Conservation (phyloP, 1,140 invertebrate species). For the Tachypleus tridentatus region DNA sequence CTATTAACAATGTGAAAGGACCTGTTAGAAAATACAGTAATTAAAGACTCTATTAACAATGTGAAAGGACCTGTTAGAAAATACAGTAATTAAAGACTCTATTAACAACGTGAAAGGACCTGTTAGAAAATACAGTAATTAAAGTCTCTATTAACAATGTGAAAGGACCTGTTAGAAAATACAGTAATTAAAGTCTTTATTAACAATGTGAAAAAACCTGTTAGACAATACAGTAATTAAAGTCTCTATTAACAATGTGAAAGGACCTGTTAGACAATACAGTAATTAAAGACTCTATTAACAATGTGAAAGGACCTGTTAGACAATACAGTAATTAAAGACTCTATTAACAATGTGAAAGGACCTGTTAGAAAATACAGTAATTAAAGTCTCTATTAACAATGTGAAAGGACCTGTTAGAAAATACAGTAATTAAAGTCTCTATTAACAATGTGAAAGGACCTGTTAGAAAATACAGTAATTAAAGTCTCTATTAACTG, state of each 20-base stretch:
- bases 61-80: constrained; percentile 28
- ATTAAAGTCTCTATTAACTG: constrained; percentile 25
- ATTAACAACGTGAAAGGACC: constrained; percentile 33
- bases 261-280: constrained; percentile 18
- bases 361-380: constrained; percentile 12
- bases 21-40: background rate
- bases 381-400: no score
- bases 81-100: background rate
- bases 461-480: background rate
- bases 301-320: constrained; percentile 29
- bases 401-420: constrained; percentile 28
- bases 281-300: no score
- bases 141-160: no score
- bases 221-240: background rate
- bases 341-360: no score
- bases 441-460: no score
- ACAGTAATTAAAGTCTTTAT: no score
- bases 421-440: background rate
- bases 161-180: constrained; percentile 22
- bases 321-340: background rate
- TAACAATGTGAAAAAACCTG: constrained; percentile 30
- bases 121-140: background rate
- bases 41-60: no score
- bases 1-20: constrained; percentile 33
- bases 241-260: no score